Evolutionary conservation across 2,797 vertebrate species (phyloP), one percentile per base, ranked within the genome.

Genomic region (Scolopax bukidnonensis): DNA sequence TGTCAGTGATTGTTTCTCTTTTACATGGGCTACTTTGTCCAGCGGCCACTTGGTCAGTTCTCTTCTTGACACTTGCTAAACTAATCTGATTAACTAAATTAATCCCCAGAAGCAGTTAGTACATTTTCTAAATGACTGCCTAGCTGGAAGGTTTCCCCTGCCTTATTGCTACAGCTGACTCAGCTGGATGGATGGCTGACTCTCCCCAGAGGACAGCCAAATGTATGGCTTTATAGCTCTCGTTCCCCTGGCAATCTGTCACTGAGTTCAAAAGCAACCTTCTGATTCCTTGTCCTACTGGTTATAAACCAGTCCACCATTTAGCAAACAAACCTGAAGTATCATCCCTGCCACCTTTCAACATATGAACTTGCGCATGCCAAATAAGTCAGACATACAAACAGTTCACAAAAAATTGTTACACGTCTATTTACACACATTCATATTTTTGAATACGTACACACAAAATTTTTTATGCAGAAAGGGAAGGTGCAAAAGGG

Each of bases 71-170:
- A 56, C 77, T 51, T 10, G 67, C 84, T 82, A 48, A 61, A 65
- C 71, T 78, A 33, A 74, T 21, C 63, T 59, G 78, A 75, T 77
- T 16, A 84, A 40, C 32, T 36, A 33, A 56, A 50, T 36, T 30
- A 90, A 82, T 15, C 59, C 89, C 89, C 93, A 69, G 74, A 45
- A 90, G 92, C 82, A 92, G 87, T 27, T 60, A 67, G 63, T 95
- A 81, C 89, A 57, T 96, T 94, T 85, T 59, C 76, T 83, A n/a
- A 94, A 57, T 12, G 93, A 80, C 56, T 77, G 71, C 48, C 68
- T 80, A 61, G 70, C 74, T 81, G 68, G 70, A 30, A 74, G 61
- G n/a, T 41, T 77, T 78, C 73, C 77, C 57, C 63, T 73, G 84
- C 65, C 25, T 38, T 56, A 40, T 4, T 41, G 76, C 83, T 75